Percentiles rank a stretch among this genome's conserved stretches.
Conservation (phyloP, 1,140 invertebrate genomes). For the Pseudomyrmex dendroicus region DNA sequence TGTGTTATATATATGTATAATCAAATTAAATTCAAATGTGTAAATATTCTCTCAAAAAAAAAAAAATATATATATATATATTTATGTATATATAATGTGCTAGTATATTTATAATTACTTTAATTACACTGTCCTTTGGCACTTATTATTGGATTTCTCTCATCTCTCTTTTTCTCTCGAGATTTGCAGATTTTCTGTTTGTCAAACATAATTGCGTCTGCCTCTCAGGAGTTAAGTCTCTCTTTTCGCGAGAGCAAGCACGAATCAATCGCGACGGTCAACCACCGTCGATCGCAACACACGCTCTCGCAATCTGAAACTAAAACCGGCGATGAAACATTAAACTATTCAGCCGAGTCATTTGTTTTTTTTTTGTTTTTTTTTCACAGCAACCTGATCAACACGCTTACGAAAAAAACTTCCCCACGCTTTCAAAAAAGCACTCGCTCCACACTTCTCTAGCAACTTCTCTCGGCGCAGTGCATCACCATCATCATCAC, state of each 20-base stretch:
- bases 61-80: too few relatives aligned
- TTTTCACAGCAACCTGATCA: conserved; percentile 20
- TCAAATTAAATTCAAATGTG: too few relatives aligned
- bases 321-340: conserved; percentile 33
- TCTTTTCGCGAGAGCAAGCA: conserved; percentile 29
- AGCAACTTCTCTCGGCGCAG: conserved; percentile 22
- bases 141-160: conserved; percentile 4
- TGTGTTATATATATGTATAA: too few relatives aligned
- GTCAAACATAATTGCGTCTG: conserved; percentile 44
- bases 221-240: conserved; percentile 20
- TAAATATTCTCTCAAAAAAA: too few relatives aligned
- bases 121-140: background rate
- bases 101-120: conserved; percentile 16
- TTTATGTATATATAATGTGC: too few relatives aligned
- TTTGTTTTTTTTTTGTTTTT: background rate
- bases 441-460: conserved; percentile 42
- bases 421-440: conserved; percentile 47
- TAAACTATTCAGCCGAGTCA: conserved; percentile 3
- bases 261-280: conserved; percentile 17
- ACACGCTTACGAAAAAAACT: conserved; percentile 34
- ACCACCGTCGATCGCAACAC: conserved; percentile 28
- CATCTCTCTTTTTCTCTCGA: background rate
- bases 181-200: conserved; percentile 7
- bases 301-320: conserved; percentile 59
- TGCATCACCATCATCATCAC: conserved; percentile 50